Conservation (phyloP, 2,888 invertebrate genomes). For the Sthenelais limicola region DNA sequence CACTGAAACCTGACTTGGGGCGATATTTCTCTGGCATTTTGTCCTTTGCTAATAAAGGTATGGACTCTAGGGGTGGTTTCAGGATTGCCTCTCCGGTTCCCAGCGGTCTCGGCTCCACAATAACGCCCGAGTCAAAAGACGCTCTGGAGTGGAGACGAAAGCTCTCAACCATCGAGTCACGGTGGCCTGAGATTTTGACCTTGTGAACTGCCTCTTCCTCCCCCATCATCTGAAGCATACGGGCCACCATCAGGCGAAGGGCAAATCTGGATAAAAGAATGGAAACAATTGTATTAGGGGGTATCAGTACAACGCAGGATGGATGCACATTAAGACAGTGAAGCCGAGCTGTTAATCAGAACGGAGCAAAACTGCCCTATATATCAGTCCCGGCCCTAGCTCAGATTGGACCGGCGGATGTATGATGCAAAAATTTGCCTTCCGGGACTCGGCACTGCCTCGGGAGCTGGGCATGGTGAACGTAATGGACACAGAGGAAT, state of each 20-base stretch:
- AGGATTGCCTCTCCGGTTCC: constrained; percentile 10
- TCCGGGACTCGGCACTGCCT: too few relatives aligned
- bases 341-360: too few relatives aligned
- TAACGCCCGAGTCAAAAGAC: constrained; percentile 24
- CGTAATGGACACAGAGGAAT: too few relatives aligned
- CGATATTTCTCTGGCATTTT: constrained; percentile 5
- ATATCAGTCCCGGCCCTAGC: too few relatives aligned
- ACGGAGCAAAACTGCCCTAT: too few relatives aligned
- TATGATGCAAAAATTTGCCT: too few relatives aligned
- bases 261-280: constrained; percentile 22
- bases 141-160: constrained; percentile 24
- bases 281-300: too few relatives aligned
- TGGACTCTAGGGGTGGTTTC: constrained; percentile 7
- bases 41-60: neutral
- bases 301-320: too few relatives aligned
- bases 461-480: too few relatives aligned
- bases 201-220: constrained; percentile 34
- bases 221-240: constrained; percentile 12
- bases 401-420: too few relatives aligned
- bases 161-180: constrained; percentile 27
- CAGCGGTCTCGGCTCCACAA: constrained; percentile 17
- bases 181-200: constrained; percentile 14
- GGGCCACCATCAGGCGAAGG: constrained; percentile 29
- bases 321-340: too few relatives aligned
- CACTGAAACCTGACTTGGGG: neutral